Percentiles rank a stretch among this genome's conserved stretches.
Conservation (phyloP, 2,113 vertebrate genomes). For the Nyctibius bracteatus region DNA sequence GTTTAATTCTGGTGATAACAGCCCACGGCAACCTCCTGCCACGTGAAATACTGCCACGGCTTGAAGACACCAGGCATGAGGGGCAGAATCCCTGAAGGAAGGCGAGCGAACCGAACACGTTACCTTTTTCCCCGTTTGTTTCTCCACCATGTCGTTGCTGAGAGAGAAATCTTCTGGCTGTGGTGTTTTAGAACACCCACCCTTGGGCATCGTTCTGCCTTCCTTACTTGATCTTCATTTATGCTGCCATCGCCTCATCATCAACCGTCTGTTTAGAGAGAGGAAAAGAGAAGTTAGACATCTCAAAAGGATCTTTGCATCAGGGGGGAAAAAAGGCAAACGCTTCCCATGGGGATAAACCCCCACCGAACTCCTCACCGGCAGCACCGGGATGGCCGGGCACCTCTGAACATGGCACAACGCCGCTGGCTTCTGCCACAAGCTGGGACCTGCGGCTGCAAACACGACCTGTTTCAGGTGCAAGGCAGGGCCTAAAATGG, state of each 20-base stretch:
- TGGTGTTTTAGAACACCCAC: slow-evolving; percentile 99
- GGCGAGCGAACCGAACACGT: not conserved
- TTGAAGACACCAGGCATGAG: not conserved
- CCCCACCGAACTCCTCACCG: not conserved
- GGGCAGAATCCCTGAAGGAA: not conserved
- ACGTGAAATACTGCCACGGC: fast-evolving
- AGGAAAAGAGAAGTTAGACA: slow-evolving; percentile 2
- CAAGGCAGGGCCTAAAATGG: not conserved
- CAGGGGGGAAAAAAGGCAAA: no score
- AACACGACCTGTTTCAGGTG: fast-evolving
- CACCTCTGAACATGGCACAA: fast-evolving
- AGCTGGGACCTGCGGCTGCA: not conserved
- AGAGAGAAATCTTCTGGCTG: slow-evolving; percentile 96
- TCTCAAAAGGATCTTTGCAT: not conserved
- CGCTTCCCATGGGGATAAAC: not conserved
- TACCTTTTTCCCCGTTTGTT: slow-evolving; percentile 99
- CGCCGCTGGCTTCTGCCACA: not conserved
- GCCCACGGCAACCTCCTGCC: not conserved
- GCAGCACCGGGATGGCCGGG: not conserved
- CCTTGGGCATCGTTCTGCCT: slow-evolving; percentile 99
- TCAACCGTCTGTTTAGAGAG: slow-evolving; percentile 86
- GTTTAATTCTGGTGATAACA: fast-evolving
- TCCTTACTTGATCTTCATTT: slow-evolving; percentile 97
- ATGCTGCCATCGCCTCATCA: slow-evolving; percentile 94
- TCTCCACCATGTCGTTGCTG: slow-evolving; percentile 99